Evolutionary conservation across 2,113 vertebrate genomes (phyloP), one percentile per base, ranked within the genome.

Genomic region (Nothobranchius furzeri): DNA sequence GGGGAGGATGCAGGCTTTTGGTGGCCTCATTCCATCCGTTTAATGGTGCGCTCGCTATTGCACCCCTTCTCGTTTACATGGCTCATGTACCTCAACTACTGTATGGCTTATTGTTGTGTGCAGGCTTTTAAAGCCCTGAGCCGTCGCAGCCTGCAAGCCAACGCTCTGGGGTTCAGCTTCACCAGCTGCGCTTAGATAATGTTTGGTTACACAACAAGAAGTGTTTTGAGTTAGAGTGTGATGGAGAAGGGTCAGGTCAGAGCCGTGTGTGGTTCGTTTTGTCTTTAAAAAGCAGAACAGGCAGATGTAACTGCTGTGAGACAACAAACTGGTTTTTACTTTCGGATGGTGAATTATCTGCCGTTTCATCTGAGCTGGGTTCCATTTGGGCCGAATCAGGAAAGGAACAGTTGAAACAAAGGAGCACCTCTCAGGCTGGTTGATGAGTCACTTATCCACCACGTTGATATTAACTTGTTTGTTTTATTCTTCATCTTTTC

Each of bases 71-170:
- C 62, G 86, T 86, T 89, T 84, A 78, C 79, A 85, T 81, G 80
- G 66, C 60, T 70, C 81, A 82, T 83, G 81, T 65, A 82, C 70
- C 69, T 11, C 13, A 46, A 75, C 45, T 75, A 86, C 78, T 81
- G 78, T 84, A 80, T 64, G 65, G 75, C 73, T 85, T 85, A 90
- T 87, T 85, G 78, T 84, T 77, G 77, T 74, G 73, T 87, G 86
- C 64, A 73, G 61, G 73, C 70, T 72, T 72, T 80, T 68, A 75
- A 70, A 86, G 68, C 9, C 9, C 36, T 47, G 48, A 78, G 46
- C 47, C n/a, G 4, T 30, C 20, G 14, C 73, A 30, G 56, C 37
- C 60, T 55, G 9, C 46, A 75, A 74, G 52, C 15, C 14, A 77
- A 70, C 12, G 30, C 36, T 68, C 62, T 13, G 49, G 24, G 70